Evolutionary conservation across 2,797 vertebrate genomes (phyloP).

Genomic region (Sitta carolinensis): DNA sequence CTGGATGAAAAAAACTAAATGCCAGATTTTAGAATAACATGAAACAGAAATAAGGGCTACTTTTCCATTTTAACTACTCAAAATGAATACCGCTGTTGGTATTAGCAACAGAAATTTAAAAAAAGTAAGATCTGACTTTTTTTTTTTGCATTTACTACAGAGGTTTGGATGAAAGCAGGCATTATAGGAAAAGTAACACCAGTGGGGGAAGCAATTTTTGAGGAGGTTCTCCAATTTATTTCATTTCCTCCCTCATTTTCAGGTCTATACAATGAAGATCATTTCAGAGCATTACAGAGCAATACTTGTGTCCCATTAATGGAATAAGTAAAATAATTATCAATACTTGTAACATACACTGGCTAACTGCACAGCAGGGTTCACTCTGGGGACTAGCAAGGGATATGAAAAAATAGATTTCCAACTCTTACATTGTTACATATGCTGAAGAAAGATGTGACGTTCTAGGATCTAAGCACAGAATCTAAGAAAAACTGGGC

Average conservation of each 20-base stretch:
- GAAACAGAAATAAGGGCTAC: background rate
- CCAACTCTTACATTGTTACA: background rate
- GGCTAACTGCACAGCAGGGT: background rate
- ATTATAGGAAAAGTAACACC: background rate
- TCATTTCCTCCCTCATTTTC: background rate
- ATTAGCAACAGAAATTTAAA: background rate
- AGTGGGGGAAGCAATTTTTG: background rate
- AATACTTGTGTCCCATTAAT: background rate
- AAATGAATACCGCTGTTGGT: background rate
- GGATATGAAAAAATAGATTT: background rate
- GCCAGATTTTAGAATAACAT: background rate
- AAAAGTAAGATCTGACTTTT: background rate
- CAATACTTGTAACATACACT: background rate
- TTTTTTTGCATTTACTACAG: background rate
- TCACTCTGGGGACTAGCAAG: background rate
- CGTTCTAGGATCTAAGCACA: background rate
- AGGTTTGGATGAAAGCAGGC: background rate
- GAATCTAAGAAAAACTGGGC: background rate
- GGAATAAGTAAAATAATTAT: background rate
- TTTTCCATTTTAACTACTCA: background rate
- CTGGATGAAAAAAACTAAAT: background rate
- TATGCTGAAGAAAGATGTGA: accelerated
- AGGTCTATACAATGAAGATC: background rate
- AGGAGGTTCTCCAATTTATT: background rate
- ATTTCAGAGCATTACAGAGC: background rate